Evolutionary conservation across 2,888 invertebrate genomes (phyloP), one percentile per base, ranked within the genome.

Genomic region (Anorthoa munda): DNA sequence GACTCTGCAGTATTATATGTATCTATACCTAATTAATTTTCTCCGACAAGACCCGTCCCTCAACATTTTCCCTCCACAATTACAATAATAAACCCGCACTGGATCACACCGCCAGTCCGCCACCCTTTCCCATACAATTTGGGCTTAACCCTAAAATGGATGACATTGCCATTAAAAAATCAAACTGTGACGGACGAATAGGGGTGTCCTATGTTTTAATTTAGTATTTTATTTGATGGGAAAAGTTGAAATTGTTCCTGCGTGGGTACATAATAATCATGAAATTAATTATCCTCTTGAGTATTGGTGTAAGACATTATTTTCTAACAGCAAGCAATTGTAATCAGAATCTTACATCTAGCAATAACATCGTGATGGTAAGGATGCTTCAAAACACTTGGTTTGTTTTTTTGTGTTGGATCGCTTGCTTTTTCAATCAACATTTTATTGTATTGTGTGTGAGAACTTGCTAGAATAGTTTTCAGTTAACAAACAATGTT

Each of bases 161-260:
- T 82, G 69, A 78, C 81, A 83, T 68, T 85, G 88, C 87, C 87
- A 89, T 91, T 91, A 90, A 91, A 91, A 91, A 91, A 89, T 89
- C 88, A 90, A 90, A 89, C 89, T 86, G 82, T 87, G 87, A 89
- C 87, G 84, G 77, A 81, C 59, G 82, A 87, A 95, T 95, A 94
- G 93, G 95, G 95, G 95, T 92, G 90, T 89, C 83, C 92, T 94
- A 91, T 94, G 90, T 93, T 94, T 94, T 93, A 93, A 94, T 95
- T 93, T 89, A 87, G 85, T 86, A 85, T 87, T 85, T 86, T 86
- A 92, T 86, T 91, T 92, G 91, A 94, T 95, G 95, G 93, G 95
- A 94, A 94, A 94, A 92, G 90, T 94, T 94, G n/a, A 84, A 87
- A 91, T 82, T 73, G 71, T 90, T 90, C 63, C 63, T 86, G 88